phyloP scores from a whole-genome alignment of 2,113 vertebrate genomes.

The Phasianus colchicus region DNA sequence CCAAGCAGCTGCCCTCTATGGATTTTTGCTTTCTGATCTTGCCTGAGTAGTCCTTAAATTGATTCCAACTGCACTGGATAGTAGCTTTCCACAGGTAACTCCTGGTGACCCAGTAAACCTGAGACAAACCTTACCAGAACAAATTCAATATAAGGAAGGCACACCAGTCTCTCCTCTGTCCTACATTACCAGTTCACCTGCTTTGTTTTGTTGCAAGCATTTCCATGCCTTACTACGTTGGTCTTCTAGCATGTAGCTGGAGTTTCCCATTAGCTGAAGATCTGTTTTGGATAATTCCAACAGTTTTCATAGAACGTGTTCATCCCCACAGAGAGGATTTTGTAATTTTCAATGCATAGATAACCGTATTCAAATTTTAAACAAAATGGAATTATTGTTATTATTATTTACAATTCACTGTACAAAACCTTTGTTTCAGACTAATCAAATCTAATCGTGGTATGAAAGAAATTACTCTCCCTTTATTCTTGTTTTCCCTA shows the following conservation, averaged over 20 bases:
- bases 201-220: neutral
- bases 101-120: neutral
- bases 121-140: neutral
- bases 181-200: neutral
- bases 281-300: neutral
- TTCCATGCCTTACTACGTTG: neutral
- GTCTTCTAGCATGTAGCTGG: neutral
- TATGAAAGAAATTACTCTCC: neutral
- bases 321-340: neutral
- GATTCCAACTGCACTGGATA: accelerated
- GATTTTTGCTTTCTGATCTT: neutral
- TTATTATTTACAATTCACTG: neutral
- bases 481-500: neutral
- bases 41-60: neutral
- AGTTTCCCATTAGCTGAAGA: neutral
- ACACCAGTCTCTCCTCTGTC: neutral
- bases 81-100: neutral
- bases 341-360: neutral
- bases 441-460: neutral
- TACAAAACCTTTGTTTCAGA: neutral
- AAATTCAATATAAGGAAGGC: neutral
- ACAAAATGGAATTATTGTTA: neutral
- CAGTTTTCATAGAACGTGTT: neutral
- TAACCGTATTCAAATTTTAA: neutral
- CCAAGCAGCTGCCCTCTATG: neutral